Percentiles rank a stretch among this genome's conserved stretches.
phyloP scores from a whole-genome alignment of 2,797 vertebrate species.

The Neomorphus geoffroyi region DNA sequence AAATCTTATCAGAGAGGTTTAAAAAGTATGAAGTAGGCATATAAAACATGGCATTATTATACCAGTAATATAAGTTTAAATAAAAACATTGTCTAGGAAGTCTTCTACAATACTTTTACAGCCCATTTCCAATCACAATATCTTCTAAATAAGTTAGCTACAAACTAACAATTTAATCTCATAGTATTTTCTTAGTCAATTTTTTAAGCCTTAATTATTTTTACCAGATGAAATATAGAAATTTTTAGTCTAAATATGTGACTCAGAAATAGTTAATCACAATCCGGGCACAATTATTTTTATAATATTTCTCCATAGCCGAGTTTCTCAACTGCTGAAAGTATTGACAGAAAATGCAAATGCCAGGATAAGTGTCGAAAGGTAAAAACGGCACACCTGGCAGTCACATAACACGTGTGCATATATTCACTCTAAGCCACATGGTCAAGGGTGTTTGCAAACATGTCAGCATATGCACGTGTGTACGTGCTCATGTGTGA shows the following conservation, averaged over 20 bases:
- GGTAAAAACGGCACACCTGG: fast-evolving
- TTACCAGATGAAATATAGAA: not conserved
- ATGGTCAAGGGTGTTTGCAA: not conserved
- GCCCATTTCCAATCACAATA: slow-evolving; percentile 17
- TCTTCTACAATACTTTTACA: slow-evolving; percentile 28
- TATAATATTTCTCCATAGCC: not conserved
- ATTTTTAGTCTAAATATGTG: not conserved
- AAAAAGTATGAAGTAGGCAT: slow-evolving; percentile 64
- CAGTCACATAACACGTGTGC: not conserved
- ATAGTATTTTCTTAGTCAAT: not conserved
- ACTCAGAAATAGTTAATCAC: not conserved
- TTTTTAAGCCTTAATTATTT: not conserved
- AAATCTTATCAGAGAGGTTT: slow-evolving; percentile 67
- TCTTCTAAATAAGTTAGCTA: slow-evolving; percentile 39
- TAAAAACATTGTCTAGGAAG: slow-evolving; percentile 36
- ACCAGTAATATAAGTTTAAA: slow-evolving; percentile 56
- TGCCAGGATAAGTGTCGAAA: not conserved
- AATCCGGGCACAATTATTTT: not conserved
- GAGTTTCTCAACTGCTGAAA: not conserved
- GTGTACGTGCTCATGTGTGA: not conserved
- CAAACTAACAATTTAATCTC: not conserved
- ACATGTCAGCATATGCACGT: too few relatives aligned
- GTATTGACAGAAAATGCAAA: not conserved
- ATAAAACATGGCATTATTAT: slow-evolving; percentile 70
- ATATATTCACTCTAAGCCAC: not conserved